A percentile compares a stretch with the other conserved stretches of the same genome.
Conservation (phyloP, 2,113 vertebrate species). For the cattle (Bos taurus) region DNA sequence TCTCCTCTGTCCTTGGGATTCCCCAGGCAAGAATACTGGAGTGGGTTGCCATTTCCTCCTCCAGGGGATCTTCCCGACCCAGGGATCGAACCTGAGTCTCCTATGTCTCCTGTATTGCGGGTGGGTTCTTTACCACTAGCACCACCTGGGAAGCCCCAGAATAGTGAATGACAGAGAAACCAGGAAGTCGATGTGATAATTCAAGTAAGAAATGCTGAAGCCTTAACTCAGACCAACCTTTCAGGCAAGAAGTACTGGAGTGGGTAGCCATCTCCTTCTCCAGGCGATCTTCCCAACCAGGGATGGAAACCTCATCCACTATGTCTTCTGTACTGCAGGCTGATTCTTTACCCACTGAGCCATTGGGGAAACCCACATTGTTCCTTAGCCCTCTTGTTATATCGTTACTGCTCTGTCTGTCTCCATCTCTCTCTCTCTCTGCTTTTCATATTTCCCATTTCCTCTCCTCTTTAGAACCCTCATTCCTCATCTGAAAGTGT, state of each 20-base stretch:
- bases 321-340: not conserved
- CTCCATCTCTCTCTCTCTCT: not conserved
- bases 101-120: not conserved
- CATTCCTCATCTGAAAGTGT: not conserved
- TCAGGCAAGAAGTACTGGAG: not conserved
- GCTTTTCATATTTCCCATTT: not conserved
- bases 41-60: not conserved
- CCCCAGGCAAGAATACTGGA: not conserved
- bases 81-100: not conserved
- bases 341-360: not conserved
- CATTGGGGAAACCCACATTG: not conserved
- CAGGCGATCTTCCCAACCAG: not conserved
- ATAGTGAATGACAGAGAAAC: not conserved
- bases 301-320: not conserved
- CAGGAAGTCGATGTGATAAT: not conserved
- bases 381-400: accelerated
- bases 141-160: not conserved
- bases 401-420: not conserved
- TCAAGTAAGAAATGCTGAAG: not conserved
- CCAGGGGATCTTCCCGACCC: not conserved
- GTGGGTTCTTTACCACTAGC: not conserved
- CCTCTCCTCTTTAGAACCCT: not conserved
- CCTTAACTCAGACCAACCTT: not conserved
- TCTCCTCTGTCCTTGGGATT: not conserved
- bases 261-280: not conserved